Conservation (phyloP, 1,140 invertebrate species). For the Drosophila ironensis region DNA sequence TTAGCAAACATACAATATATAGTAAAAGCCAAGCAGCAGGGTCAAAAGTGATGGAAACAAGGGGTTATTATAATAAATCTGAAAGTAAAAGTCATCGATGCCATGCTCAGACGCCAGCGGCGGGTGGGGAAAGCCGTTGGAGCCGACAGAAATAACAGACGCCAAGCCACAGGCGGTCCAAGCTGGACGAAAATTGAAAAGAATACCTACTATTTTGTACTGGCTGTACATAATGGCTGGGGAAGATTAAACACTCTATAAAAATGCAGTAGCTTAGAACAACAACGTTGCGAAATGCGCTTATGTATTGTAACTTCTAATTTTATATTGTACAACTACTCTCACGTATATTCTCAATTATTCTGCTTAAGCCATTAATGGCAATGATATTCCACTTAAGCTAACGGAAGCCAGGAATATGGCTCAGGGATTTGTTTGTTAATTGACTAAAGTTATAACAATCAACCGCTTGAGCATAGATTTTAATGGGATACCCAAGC, state of each 20-base stretch:
- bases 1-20: constrained; percentile 54
- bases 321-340: no score
- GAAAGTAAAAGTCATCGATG: constrained; percentile 53
- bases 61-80: constrained; percentile 73
- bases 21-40: constrained; percentile 1
- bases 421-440: constrained; percentile 21
- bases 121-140: constrained; percentile 55
- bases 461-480: constrained; percentile 7
- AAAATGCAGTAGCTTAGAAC: no score
- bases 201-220: constrained; percentile 2
- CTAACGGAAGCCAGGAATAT: constrained; percentile 6
- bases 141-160: constrained; percentile 57
- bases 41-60: background rate
- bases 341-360: constrained; percentile 3
- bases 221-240: background rate
- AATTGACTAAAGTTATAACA: constrained; percentile 13
- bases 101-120: constrained; percentile 54
- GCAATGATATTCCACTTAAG: constrained; percentile 2
- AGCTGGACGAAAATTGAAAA: constrained; percentile 52
- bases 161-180: constrained; percentile 57
- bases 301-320: no score
- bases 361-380: constrained; percentile 15
- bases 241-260: constrained; percentile 16
- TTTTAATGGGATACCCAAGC: constrained; percentile 7
- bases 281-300: no score